Conservation (phyloP, 2,797 vertebrate genomes). For the Staurois parvus region DNA sequence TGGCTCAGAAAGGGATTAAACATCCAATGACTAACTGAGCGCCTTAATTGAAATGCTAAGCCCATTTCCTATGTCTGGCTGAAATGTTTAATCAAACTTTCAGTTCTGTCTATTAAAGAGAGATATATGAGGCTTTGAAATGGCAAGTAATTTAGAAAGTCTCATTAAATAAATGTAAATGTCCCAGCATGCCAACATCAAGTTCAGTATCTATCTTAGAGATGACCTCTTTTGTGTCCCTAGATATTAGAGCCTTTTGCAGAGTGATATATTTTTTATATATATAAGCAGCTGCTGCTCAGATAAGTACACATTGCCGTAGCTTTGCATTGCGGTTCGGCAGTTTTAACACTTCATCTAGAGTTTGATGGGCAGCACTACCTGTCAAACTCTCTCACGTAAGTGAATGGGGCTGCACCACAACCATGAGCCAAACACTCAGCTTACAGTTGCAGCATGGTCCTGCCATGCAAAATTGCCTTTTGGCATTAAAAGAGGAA, state of each 20-base stretch:
- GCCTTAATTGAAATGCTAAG: constrained; percentile 5
- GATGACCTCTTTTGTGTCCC: not conserved
- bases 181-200: not conserved
- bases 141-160: not conserved
- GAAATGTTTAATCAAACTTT: constrained; percentile 1
- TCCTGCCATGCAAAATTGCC: too few species aligned
- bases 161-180: not conserved
- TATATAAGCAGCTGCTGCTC: too few species aligned
- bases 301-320: too few species aligned
- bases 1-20: not conserved
- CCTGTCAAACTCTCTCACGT: too few species aligned
- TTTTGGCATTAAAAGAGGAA: too few species aligned
- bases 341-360: too few species aligned
- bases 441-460: too few species aligned
- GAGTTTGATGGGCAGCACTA: too few species aligned
- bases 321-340: too few species aligned
- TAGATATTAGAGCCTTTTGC: not conserved
- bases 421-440: too few species aligned
- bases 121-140: not conserved
- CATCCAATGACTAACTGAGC: not conserved
- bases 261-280: not conserved
- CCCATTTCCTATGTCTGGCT: not conserved
- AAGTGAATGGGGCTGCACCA: too few species aligned
- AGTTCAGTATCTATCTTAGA: not conserved
- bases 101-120: not conserved